Percentiles rank a stretch among this genome's conserved stretches.
phyloP scores from a whole-genome alignment of 30 jellyfish, hydroid and myxozoan genomes.

The Cassiopea xamachana region DNA sequence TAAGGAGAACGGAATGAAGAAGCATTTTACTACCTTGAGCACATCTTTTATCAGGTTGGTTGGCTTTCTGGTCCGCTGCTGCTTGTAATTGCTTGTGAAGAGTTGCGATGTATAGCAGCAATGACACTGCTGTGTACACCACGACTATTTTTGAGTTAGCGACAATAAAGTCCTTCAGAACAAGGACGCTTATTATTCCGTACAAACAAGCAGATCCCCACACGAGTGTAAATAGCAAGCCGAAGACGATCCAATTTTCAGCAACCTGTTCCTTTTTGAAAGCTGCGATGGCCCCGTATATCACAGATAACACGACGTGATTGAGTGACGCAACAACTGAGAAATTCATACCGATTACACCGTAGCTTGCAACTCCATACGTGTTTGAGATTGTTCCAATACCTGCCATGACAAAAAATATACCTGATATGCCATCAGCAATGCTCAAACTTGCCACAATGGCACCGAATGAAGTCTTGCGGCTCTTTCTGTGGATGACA shows the following conservation, averaged over 20 bases:
- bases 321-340: slow-evolving; percentile 38
- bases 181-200: slow-evolving; percentile 23
- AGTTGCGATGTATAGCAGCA: not conserved
- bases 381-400: slow-evolving; percentile 8
- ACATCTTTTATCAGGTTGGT: not conserved
- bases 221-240: not conserved
- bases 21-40: not conserved
- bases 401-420: slow-evolving; percentile 1
- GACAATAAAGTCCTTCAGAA: not conserved
- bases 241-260: not conserved
- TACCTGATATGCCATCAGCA: slow-evolving; percentile 29
- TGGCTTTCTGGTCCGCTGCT: slow-evolving; percentile 1
- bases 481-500: not conserved
- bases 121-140: not conserved
- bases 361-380: not conserved
- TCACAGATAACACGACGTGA: slow-evolving; percentile 11
- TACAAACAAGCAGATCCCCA: slow-evolving; percentile 27
- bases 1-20: slow-evolving; percentile 14
- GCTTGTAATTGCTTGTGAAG: not conserved
- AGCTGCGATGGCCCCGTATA: slow-evolving; percentile 1
- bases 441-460: slow-evolving; percentile 27
- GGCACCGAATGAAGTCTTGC: slow-evolving; percentile 6
- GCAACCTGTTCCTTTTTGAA: not conserved
- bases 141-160: not conserved
- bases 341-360: slow-evolving; percentile 27